Evolutionary conservation across 2,888 invertebrate genomes (phyloP).

Genomic region (Coelogynopora nodosa): DNA sequence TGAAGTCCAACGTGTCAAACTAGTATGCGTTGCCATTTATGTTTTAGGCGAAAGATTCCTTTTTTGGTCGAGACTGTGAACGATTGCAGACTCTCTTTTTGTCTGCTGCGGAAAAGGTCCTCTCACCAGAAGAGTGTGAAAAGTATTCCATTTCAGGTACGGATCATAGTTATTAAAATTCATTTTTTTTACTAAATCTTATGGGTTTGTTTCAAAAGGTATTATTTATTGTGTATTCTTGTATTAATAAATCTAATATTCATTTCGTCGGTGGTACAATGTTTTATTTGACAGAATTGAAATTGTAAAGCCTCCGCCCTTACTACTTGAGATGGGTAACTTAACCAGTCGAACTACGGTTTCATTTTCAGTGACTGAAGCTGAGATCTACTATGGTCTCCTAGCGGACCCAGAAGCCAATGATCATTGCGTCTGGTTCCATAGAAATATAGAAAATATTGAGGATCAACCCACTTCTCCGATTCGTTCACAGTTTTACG

Average conservation of each 20-base stretch:
- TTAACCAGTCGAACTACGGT: not conserved
- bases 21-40: too few relatives aligned
- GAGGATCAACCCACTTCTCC: slow-evolving; percentile 45
- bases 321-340: too few relatives aligned
- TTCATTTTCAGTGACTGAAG: slow-evolving; percentile 50
- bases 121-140: slow-evolving; percentile 37
- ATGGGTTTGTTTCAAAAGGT: too few relatives aligned
- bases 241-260: too few relatives aligned
- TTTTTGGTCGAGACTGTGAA: slow-evolving; percentile 66
- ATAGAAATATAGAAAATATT: slow-evolving; percentile 51
- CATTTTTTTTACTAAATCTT: too few relatives aligned
- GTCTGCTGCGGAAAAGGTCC: slow-evolving; percentile 59
- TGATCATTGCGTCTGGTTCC: slow-evolving; percentile 52
- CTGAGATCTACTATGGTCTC: slow-evolving; percentile 47
- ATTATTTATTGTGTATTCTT: too few relatives aligned
- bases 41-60: slow-evolving; percentile 48
- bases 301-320: too few relatives aligned
- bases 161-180: too few relatives aligned
- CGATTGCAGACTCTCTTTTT: slow-evolving; percentile 70
- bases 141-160: slow-evolving; percentile 48
- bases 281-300: too few relatives aligned
- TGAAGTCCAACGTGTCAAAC: too few relatives aligned
- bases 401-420: slow-evolving; percentile 44
- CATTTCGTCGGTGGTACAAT: too few relatives aligned
- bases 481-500: slow-evolving; percentile 41